Evolutionary conservation across 2,888 invertebrate genomes (phyloP).

Genomic region (Caenorhabditis sp.): DNA sequence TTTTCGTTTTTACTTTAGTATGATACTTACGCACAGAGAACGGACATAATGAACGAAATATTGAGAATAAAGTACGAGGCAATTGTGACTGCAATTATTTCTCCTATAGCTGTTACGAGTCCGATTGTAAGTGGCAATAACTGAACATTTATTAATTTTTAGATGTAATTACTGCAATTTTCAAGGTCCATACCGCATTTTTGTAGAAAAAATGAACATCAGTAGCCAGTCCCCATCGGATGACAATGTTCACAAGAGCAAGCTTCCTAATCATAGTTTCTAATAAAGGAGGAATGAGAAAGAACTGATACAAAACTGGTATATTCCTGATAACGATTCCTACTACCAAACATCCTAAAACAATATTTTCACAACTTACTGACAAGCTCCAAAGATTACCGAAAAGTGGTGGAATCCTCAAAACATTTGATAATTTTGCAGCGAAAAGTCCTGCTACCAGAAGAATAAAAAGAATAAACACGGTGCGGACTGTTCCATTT

Average conservation of each 20-base stretch:
- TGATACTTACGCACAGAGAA: constrained; percentile 27
- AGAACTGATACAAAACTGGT: constrained; percentile 5
- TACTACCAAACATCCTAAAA: constrained; percentile 18
- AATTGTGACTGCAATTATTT: constrained; percentile 17
- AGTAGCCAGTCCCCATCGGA: constrained; percentile 35
- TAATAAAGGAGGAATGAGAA: constrained; percentile 17
- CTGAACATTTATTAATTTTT: constrained; percentile 5
- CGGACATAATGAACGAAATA: constrained; percentile 9
- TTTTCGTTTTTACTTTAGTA: background rate
- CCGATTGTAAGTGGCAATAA: constrained; percentile 20
- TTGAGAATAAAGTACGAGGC: constrained; percentile 33
- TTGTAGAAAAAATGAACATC: constrained; percentile 13
- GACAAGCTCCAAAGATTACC: background rate
- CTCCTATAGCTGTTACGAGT: constrained; percentile 6
- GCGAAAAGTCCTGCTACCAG: constrained; percentile 1
- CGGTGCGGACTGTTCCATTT: constrained; percentile 14
- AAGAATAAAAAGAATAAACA: constrained; percentile 25
- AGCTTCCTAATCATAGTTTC: constrained; percentile 34
- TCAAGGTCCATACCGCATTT: constrained; percentile 9
- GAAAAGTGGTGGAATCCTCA: constrained; percentile 18
- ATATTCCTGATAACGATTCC: constrained; percentile 37
- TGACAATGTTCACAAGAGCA: constrained; percentile 36
- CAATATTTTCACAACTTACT: background rate
- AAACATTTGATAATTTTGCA: background rate
- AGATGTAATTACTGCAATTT: background rate